A percentile compares a stretch with the other conserved stretches of the same genome.
phyloP scores from a whole-genome alignment of 2,888 invertebrate genomes.

The Microctonus hyperodae region DNA sequence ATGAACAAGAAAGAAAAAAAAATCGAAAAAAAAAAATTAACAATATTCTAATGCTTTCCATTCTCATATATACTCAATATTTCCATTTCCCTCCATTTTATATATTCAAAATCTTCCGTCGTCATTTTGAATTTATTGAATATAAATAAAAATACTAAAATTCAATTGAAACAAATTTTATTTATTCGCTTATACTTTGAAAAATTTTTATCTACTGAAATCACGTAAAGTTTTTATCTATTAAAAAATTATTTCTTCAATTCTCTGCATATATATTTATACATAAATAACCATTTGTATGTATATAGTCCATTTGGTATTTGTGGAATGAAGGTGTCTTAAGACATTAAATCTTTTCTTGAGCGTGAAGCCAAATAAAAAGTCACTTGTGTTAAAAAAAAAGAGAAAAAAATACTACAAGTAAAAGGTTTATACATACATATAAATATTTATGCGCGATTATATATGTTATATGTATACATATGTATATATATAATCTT shows the following conservation, averaged over 20 bases:
- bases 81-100: not conserved
- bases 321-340: slow-evolving; percentile 46
- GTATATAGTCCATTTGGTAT: slow-evolving; percentile 34
- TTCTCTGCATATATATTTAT: not conserved
- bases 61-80: slow-evolving; percentile 12
- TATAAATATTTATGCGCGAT: slow-evolving; percentile 14
- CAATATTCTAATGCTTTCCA: slow-evolving; percentile 23
- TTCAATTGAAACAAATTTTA: too few species aligned
- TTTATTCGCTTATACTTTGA: too few species aligned
- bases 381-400: slow-evolving; percentile 29
- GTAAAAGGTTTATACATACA: not conserved
- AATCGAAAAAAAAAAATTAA: not conserved
- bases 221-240: not conserved
- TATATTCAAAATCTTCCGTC: not conserved
- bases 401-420: slow-evolving; percentile 11
- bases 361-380: slow-evolving; percentile 29
- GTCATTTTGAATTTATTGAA: too few species aligned
- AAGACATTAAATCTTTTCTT: slow-evolving; percentile 40
- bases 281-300: not conserved
- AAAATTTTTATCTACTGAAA: too few species aligned
- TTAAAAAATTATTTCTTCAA: slow-evolving; percentile 20
- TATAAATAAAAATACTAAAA: too few species aligned
- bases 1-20: not conserved
- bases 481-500: not conserved
- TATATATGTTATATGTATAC: slow-evolving; percentile 18